These are phyloP conservation scores for Cryptotis parvus DNA, from an alignment of 2,113 vertebrate species.

Conservation along the genomic window DNA sequence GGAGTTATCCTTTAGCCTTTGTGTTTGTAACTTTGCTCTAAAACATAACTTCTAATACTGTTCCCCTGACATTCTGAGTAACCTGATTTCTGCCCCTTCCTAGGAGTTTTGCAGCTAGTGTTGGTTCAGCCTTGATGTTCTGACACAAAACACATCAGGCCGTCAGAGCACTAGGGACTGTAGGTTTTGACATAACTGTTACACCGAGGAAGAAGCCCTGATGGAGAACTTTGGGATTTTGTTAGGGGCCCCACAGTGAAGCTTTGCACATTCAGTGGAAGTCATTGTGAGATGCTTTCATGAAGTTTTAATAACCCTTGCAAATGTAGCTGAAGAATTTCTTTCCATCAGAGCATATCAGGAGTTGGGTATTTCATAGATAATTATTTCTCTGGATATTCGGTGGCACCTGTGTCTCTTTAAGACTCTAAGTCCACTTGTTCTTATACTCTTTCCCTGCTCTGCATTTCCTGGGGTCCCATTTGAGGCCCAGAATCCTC, in stretches of 20 bases:
- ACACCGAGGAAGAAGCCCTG: too few species aligned
- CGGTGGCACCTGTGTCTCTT: neutral
- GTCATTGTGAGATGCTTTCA: neutral
- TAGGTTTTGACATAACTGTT: neutral
- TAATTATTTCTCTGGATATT: neutral
- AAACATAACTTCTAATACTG: neutral
- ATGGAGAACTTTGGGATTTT: neutral
- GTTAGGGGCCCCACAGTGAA: neutral
- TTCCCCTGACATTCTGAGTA: neutral
- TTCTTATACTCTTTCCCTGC: fast-evolving
- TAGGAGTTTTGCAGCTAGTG: neutral
- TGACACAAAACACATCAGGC: neutral
- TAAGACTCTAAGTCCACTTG: fast-evolving
- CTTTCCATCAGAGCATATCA: neutral
- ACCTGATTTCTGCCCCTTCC: neutral
- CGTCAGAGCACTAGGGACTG: neutral
- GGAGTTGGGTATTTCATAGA: neutral
- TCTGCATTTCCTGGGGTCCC: fast-evolving
- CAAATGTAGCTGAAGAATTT: too few species aligned
- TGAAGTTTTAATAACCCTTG: neutral
- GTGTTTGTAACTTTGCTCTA: neutral
- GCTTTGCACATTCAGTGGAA: too few species aligned
- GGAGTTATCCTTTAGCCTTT: too few species aligned
- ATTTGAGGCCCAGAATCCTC: neutral
- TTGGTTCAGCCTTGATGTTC: neutral